Percentiles rank a stretch among this genome's conserved stretches.
Conservation (phyloP, 2,797 vertebrate genomes). For the Crypturellus tataupa region DNA sequence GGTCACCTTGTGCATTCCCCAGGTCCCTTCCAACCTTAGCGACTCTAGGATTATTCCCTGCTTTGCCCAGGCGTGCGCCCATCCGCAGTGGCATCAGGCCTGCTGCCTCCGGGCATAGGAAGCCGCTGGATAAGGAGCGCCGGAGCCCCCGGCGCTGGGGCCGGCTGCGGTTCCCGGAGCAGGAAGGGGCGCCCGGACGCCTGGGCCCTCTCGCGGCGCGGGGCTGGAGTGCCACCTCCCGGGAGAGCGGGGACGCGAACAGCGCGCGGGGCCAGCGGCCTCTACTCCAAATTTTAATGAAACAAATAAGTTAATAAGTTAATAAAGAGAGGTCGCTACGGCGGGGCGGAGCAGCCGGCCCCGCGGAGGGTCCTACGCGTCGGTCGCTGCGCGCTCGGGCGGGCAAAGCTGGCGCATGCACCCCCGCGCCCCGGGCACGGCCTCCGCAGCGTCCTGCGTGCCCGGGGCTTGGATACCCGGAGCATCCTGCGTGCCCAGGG, state of each 20-base stretch:
- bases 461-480: too few relatives aligned
- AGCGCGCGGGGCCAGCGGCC: conserved; percentile 30
- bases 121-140: fast-evolving
- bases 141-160: fast-evolving
- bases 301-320: conserved; percentile 96
- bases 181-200: background rate
- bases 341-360: conserved; percentile 69
- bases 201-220: fast-evolving
- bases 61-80: background rate
- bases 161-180: background rate
- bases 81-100: background rate
- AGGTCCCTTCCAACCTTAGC: too few relatives aligned
- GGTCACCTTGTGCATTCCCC: too few relatives aligned
- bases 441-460: too few relatives aligned
- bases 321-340: conserved; percentile 91
- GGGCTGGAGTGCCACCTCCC: conserved; percentile 61
- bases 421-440: background rate
- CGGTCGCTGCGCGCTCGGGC: conserved; percentile 57
- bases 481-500: too few relatives aligned
- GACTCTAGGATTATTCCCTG: too few relatives aligned
- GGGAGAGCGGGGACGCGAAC: conserved; percentile 14
- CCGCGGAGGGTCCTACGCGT: background rate
- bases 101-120: fast-evolving
- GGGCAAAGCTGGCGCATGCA: conserved; percentile 71
- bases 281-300: conserved; percentile 93